Percentiles rank a stretch among this genome's conserved stretches.
Conservation (phyloP, 2,888 invertebrate genomes). For the Epirrita christyi region DNA sequence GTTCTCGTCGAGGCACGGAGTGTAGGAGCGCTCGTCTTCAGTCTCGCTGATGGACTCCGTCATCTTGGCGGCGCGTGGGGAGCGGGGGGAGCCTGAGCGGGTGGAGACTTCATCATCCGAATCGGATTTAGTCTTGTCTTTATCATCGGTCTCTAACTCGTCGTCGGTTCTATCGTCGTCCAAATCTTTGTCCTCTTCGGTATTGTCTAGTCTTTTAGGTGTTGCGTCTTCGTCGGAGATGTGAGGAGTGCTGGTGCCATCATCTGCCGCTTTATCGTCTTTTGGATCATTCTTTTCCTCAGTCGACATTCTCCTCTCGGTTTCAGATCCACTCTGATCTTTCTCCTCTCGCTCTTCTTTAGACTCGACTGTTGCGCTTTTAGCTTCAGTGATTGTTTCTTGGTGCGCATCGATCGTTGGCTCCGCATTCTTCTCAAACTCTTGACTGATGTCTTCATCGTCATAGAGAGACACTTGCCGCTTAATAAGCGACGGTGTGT, state of each 20-base stretch:
- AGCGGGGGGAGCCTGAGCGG: constrained; percentile 7
- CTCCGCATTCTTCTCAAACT: constrained; percentile 1
- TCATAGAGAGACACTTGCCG: constrained; percentile 82
- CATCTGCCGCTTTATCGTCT: background rate
- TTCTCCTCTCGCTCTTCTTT: background rate
- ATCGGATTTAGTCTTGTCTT: constrained; percentile 13
- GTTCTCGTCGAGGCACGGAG: constrained; percentile 89
- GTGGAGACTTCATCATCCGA: constrained; percentile 39
- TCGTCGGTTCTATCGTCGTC: constrained; percentile 35
- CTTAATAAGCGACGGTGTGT: constrained; percentile 78
- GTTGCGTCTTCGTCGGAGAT: constrained; percentile 11
- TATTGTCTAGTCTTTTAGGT: constrained; percentile 4
- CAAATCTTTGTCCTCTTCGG: constrained; percentile 25
- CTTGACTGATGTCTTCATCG: constrained; percentile 67
- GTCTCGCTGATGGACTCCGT: constrained; percentile 87
- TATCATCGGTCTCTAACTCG: constrained; percentile 19
- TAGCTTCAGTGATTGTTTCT: background rate
- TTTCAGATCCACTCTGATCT: background rate
- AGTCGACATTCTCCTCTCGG: background rate
- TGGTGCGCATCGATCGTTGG: constrained; percentile 7
- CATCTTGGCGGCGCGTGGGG: constrained; percentile 70
- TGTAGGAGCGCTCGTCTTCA: constrained; percentile 88
- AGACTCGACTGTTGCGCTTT: background rate
- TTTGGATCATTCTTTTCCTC: background rate
- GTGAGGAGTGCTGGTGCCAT: background rate